Evolutionary conservation across 2,797 vertebrate genomes (phyloP).

Genomic region (Myripristis murdjan): DNA sequence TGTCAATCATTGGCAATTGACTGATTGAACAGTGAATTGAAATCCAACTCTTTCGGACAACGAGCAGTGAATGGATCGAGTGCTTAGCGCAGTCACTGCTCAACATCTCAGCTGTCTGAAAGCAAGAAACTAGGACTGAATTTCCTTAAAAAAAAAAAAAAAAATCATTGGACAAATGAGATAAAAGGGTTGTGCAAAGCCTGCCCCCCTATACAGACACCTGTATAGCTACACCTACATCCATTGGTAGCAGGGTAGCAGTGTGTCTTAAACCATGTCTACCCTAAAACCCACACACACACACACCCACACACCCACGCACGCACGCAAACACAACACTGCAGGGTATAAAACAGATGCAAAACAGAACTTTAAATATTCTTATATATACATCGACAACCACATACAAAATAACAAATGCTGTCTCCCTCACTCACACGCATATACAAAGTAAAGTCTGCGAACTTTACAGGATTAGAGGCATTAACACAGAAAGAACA

Average conservation of each 20-base stretch:
- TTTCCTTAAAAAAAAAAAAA: no score
- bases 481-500: slow-evolving; percentile 64
- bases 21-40: background rate
- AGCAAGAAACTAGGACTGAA: slow-evolving; percentile 46
- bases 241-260: slow-evolving; percentile 32
- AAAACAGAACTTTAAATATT: slow-evolving; percentile 76
- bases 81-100: slow-evolving; percentile 30
- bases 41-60: background rate
- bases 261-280: background rate
- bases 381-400: slow-evolving; percentile 64
- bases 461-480: slow-evolving; percentile 56
- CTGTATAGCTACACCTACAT: slow-evolving; percentile 35
- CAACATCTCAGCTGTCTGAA: slow-evolving; percentile 38
- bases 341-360: slow-evolving; percentile 71
- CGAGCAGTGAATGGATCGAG: slow-evolving; percentile 4
- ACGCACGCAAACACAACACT: slow-evolving; percentile 29
- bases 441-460: slow-evolving; percentile 50
- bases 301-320: slow-evolving; percentile 50
- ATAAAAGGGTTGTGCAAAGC: slow-evolving; percentile 72
- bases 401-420: slow-evolving; percentile 27
- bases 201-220: slow-evolving; percentile 36
- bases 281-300: slow-evolving; percentile 37
- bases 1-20: background rate
- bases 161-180: slow-evolving; percentile 37
- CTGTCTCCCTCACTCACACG: slow-evolving; percentile 28